A percentile compares a stretch with the other conserved stretches of the same genome.
phyloP scores from a whole-genome alignment of 2,888 invertebrate genomes.

The Anaspis maculata region DNA sequence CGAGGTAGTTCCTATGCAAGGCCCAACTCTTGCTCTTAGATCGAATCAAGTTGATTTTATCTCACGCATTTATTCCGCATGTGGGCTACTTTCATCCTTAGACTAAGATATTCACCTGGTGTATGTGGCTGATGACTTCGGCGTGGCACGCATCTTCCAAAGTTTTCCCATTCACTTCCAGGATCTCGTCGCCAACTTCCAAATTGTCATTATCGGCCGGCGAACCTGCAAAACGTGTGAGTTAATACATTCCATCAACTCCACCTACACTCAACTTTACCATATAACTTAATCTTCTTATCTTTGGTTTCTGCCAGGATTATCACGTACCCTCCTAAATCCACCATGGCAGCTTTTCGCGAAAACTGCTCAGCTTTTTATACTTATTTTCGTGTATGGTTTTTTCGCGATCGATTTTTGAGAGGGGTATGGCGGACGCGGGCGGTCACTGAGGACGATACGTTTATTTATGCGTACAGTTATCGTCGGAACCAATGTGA shows the following conservation, averaged over 20 bases:
- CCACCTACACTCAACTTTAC: too few species aligned
- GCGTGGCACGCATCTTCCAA: slow-evolving; percentile 86
- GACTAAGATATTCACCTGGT: slow-evolving; percentile 60
- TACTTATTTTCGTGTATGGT: too few species aligned
- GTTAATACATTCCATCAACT: too few species aligned
- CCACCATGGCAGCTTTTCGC: slow-evolving; percentile 56
- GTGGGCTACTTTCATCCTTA: neutral
- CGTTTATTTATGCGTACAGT: too few species aligned
- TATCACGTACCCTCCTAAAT: slow-evolving; percentile 91
- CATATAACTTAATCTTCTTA: slow-evolving; percentile 89
- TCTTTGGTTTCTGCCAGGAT: slow-evolving; percentile 90
- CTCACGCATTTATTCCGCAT: too few species aligned
- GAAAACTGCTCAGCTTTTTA: too few species aligned
- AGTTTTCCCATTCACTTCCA: slow-evolving; percentile 92
- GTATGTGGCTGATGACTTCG: slow-evolving; percentile 90
- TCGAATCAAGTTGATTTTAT: too few species aligned
- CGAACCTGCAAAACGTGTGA: slow-evolving; percentile 51
- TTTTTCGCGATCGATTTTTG: too few species aligned
- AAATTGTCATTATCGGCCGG: slow-evolving; percentile 89
- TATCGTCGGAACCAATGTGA: too few species aligned
- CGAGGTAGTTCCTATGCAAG: neutral
- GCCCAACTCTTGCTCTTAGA: too few species aligned
- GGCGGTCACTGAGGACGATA: too few species aligned
- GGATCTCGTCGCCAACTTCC: slow-evolving; percentile 94
- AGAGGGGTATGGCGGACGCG: too few species aligned